Conservation (phyloP, 2,888 invertebrate genomes). For the Pristionchus exspectatus region DNA sequence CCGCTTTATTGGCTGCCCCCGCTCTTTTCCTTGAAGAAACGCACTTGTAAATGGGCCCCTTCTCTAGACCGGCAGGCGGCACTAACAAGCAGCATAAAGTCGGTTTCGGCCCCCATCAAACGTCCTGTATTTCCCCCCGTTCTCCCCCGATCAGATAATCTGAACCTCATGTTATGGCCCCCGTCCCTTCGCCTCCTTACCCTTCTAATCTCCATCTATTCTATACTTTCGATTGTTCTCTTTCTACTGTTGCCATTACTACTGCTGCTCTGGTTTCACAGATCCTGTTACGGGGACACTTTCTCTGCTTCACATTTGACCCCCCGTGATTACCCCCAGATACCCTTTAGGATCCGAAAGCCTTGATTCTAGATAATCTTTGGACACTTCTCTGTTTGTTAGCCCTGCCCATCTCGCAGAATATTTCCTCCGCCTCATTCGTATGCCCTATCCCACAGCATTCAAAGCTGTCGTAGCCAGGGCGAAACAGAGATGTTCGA, state of each 20-base stretch:
- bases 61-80: neutral
- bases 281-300: conserved; percentile 2
- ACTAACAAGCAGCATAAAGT: neutral
- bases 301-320: neutral
- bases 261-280: conserved; percentile 19
- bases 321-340: neutral
- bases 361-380: no score
- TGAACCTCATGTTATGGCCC: conserved; percentile 42
- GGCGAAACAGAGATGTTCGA: no score
- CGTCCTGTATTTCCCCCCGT: neutral
- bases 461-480: no score
- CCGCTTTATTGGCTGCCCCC: neutral
- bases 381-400: no score
- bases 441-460: no score
- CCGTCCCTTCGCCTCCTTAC: neutral
- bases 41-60: conserved; percentile 45
- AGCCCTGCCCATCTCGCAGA: no score
- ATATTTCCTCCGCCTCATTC: no score
- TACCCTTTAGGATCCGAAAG: no score
- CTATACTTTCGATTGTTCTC: conserved; percentile 33
- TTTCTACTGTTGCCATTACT: neutral
- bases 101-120: neutral
- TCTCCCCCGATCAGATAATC: conserved; percentile 5
- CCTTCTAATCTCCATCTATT: neutral
- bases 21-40: neutral